A percentile compares a stretch with the other conserved stretches of the same genome.
phyloP scores from a whole-genome alignment of 1,140 invertebrate genomes.

The Drosophila pseudoobscura region DNA sequence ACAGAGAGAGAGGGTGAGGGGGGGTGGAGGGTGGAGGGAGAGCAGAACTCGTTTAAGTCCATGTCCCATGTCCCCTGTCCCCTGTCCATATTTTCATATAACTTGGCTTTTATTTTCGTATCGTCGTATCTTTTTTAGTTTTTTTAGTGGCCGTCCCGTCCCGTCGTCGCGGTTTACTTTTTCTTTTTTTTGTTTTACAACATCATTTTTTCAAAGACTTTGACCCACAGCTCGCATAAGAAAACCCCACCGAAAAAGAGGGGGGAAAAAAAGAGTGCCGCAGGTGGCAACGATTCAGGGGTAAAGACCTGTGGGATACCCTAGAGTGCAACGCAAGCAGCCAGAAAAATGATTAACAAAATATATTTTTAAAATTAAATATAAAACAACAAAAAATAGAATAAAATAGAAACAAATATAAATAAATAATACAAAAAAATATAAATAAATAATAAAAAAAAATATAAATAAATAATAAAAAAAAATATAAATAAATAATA shows the following conservation, averaged over 20 bases:
- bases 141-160: slow-evolving; percentile 26
- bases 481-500: too few species aligned
- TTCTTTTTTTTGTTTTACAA: slow-evolving; percentile 63
- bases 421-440: too few species aligned
- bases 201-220: slow-evolving; percentile 76
- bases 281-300: too few species aligned
- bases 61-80: slow-evolving; percentile 18
- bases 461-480: too few species aligned
- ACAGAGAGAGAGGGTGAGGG: neutral
- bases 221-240: slow-evolving; percentile 57
- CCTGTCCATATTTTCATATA: slow-evolving; percentile 61
- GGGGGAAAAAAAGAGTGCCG: too few species aligned
- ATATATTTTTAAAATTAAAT: too few species aligned
- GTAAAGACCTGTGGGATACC: too few species aligned
- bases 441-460: too few species aligned
- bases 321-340: too few species aligned
- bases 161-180: slow-evolving; percentile 47
- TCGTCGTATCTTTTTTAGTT: slow-evolving; percentile 29
- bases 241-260: neutral
- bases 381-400: too few species aligned
- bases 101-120: slow-evolving; percentile 49
- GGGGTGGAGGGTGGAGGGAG: slow-evolving; percentile 13
- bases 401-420: too few species aligned
- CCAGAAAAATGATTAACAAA: too few species aligned
- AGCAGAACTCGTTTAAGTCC: slow-evolving; percentile 62